phyloP scores from a whole-genome alignment of 2,113 vertebrate genomes.

The Barnardius zonarius region DNA sequence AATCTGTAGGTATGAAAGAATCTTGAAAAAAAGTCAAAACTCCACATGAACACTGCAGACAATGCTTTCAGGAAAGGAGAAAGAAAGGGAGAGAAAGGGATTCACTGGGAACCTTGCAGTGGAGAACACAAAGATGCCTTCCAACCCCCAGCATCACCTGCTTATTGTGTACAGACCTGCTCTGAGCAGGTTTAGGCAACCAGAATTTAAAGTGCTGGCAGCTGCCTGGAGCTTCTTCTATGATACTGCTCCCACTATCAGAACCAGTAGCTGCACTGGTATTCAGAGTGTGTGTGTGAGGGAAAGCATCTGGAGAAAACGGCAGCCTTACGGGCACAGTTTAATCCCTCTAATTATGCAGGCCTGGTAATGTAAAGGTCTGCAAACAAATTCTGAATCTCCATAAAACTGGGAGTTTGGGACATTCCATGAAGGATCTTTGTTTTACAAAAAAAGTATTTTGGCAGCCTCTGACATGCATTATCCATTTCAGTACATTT shows the following conservation, averaged over 20 bases:
- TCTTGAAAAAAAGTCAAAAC: not conserved
- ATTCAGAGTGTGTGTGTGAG: not conserved
- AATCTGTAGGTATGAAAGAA: not conserved
- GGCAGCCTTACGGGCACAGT: not conserved
- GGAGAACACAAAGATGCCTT: not conserved
- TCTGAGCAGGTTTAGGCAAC: conserved; percentile 21
- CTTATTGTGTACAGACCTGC: conserved; percentile 12
- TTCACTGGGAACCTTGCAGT: not conserved
- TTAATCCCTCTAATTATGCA: conserved; percentile 33
- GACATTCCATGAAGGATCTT: conserved; percentile 14
- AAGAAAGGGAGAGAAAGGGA: not conserved
- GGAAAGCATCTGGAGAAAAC: not conserved
- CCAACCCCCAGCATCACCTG: not conserved
- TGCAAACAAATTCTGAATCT: conserved; percentile 3
- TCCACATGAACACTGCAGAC: not conserved
- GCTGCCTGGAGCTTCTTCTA: not conserved
- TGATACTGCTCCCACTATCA: not conserved
- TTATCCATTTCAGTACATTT: conserved; percentile 14
- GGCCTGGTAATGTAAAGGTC: not conserved
- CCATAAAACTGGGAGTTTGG: not conserved
- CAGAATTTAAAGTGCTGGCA: not conserved
- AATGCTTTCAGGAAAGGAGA: not conserved
- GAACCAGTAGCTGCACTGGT: not conserved
- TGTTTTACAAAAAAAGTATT: conserved; percentile 6
- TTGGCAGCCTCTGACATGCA: conserved; percentile 10